These are phyloP conservation scores for Bombus superbus DNA, from an alignment of 1,140 invertebrate species.

Conservation along the genomic window DNA sequence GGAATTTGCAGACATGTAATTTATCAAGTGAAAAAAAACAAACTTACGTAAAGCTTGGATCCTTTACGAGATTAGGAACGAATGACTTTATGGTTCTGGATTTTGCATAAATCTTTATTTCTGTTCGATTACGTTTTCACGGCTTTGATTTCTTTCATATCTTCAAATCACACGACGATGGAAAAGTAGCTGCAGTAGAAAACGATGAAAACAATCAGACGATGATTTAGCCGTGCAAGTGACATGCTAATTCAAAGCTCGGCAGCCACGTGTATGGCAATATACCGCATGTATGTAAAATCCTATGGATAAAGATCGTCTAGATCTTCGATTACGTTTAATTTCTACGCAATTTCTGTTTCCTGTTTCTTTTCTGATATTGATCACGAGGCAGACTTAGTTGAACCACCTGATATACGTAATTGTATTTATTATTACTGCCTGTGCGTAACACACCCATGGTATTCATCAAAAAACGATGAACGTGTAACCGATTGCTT, in stretches of 20 bases:
- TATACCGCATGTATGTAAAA: too few relatives aligned
- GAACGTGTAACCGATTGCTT: slow-evolving; percentile 31
- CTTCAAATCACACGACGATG: too few relatives aligned
- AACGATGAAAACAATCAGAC: background rate
- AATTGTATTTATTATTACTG: background rate
- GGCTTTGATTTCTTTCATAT: background rate
- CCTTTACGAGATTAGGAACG: slow-evolving; percentile 17
- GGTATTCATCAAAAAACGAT: slow-evolving; percentile 15
- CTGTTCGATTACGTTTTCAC: background rate
- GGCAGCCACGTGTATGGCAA: too few relatives aligned
- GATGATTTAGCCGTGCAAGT: background rate
- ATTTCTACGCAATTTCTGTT: background rate
- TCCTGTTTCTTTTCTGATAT: background rate
- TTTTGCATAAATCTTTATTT: background rate
- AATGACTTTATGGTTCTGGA: background rate
- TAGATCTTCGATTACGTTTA: background rate
- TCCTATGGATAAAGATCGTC: background rate
- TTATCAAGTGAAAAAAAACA: slow-evolving; percentile 4
- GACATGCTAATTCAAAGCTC: background rate
- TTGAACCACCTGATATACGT: background rate
- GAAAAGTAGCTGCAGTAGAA: background rate
- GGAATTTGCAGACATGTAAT: background rate
- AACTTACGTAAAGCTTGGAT: slow-evolving; percentile 26
- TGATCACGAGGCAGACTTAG: background rate
- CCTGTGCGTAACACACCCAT: background rate